Evolutionary conservation across 2,888 invertebrate genomes (phyloP).

Genomic region (Trachelus stipa): DNA sequence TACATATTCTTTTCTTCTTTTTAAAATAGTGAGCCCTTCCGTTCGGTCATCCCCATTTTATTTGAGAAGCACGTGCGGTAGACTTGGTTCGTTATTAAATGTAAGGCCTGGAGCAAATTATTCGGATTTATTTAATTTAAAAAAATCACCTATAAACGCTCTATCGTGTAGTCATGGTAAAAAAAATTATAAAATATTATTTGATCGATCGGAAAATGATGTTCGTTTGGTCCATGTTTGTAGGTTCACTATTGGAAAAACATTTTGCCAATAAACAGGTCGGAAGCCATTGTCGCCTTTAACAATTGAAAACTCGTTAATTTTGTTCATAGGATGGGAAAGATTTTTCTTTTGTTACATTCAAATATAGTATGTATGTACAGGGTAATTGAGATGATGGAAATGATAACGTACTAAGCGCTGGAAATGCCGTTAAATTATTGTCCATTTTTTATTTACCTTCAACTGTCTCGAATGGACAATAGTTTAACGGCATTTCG

Average conservation of each 20-base stretch:
- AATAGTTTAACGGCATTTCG: too few species aligned
- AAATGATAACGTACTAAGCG: too few species aligned
- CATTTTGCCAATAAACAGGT: background rate
- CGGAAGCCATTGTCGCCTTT: background rate
- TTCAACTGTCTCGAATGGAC: too few species aligned
- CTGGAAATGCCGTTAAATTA: too few species aligned
- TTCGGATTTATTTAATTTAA: background rate
- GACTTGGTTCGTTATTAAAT: background rate
- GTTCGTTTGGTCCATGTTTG: background rate
- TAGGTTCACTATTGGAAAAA: background rate
- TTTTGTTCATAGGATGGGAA: background rate
- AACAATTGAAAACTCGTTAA: background rate
- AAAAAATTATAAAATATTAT: background rate
- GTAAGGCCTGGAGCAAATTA: background rate
- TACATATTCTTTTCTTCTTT: background rate
- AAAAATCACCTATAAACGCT: too few species aligned
- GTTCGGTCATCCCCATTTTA: background rate
- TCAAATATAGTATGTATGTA: background rate
- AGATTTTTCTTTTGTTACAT: background rate
- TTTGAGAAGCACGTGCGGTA: background rate
- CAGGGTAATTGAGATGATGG: too few species aligned
- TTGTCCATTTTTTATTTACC: too few species aligned
- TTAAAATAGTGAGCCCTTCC: background rate
- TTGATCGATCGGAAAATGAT: background rate
- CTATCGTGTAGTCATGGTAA: background rate